Evolutionary conservation across 2,113 vertebrate species (phyloP), one percentile per base, ranked within the genome.

Genomic region (Erythrocebus patas): DNA sequence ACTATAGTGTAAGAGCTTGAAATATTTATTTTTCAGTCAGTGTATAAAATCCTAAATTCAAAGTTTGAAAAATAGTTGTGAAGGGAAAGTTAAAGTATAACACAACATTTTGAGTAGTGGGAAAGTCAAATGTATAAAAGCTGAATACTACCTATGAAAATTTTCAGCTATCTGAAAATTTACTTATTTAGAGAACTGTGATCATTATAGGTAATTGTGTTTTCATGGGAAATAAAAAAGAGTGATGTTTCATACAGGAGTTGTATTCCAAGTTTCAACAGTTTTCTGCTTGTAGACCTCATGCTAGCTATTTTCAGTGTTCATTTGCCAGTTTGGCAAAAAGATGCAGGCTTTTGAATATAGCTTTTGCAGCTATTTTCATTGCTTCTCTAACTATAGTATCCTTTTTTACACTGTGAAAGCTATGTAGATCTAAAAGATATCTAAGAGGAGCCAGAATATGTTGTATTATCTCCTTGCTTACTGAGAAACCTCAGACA

Each of bases 231-330:
- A 92, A 70, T 87, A 27, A 64, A 66, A 80, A 83, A 78, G 32
- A 79, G 43, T 68, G 6, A 10, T 88, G 14, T 85, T 90, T 87
- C 50, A 30, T 84, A 43, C 2, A 68, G 8, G 75, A 35, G 35
- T 80, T 85, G 7, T 55, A 20, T 73, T 32, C 57, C n/a, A 35
- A 22, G 9, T 97, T 93, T 96, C 4, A 8, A 90, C 30, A n/a
- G 8, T 85, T 96, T 97, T 72, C 55, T 12, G 38, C 64, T 48
- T 76, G 10, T 52, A 22, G 27, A 80, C 20, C 30, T 90, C n/a
- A 61, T 92, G 72, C 23, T 92, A 68, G 43, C 75, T 88, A 7
- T 94, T 97, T 97, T 93, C 88, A 73, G 40, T 98, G 78, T 96
- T 97, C 48, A 68, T 50, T 95, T 96, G 80, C 55, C 84, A 80